Base-by-base conservation (phyloP, 64 coral and sea anemone genomes). In the Actinia tenebrosa region DNA sequence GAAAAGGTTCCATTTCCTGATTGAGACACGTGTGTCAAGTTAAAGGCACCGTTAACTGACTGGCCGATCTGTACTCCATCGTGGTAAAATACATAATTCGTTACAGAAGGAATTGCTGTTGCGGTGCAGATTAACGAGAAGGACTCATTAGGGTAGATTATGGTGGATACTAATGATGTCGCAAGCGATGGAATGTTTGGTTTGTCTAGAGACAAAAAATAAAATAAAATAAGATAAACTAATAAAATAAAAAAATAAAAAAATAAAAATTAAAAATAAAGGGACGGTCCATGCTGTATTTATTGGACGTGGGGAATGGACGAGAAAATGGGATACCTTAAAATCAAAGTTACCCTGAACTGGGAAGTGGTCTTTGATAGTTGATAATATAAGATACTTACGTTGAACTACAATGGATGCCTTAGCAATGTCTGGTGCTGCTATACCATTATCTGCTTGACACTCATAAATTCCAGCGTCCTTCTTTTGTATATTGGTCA, bases 401-500 rank as follows among this genome's bases (percentile, higher is more conserved):
- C 87, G 56, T 45, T 78, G 69, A 56, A 92, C 54, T 18, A 47
- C 50, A 30, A 92, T 14, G 11, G 69, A 42, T 84, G 91, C 91
- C 56, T 42, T 8, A 53, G 91, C 86, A 22, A 87, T 47, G 23
- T 89, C 91, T 79, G 69, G 86, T 16, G 53, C 5, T 0, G 83
- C 91, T 22, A 85, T 16, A 42, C 87, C 91, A 85, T 92, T 92
- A 7, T 53, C 11, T 20, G 86, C 87, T 56, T 58, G 23, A 27
- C 91, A 92, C 8, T 89, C 59, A 50, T 92, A 92, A 44, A 83
- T 66, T 26, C 91, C 91, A 23, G 16, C 26, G 27, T 92, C 91
- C 7, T 66, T 44, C 19, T 52, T 46, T 68, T 53, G 30, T 7
- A 89, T 61, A 17, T 80, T 89, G 3, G 45, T 22, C 27, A 92